Percentiles rank a stretch among this genome's conserved stretches.
These are phyloP conservation scores for Chydorus sphaericus DNA, from an alignment of 2,888 invertebrate genomes.

Conservation along the genomic window DNA sequence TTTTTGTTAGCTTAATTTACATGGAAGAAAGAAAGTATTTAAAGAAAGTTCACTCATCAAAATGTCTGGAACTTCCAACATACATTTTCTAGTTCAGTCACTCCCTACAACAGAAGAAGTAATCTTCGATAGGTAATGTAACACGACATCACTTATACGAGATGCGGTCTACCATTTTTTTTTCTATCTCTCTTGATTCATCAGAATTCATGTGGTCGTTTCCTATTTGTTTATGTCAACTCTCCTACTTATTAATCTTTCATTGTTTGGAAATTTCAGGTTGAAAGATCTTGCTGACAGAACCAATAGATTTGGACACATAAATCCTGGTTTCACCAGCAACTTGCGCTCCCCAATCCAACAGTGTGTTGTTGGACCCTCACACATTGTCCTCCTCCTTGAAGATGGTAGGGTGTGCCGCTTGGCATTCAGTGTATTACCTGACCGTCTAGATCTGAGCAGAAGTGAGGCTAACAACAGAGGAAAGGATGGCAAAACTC, in stretches of 20 bases:
- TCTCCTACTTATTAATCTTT: neutral
- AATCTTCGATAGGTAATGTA: slow-evolving; percentile 75
- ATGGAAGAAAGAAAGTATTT: too few species aligned
- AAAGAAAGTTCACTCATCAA: neutral
- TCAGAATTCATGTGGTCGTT: neutral
- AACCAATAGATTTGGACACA: slow-evolving; percentile 70
- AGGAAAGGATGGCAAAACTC: slow-evolving; percentile 6
- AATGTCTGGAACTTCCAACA: slow-evolving; percentile 3
- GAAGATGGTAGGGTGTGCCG: slow-evolving; percentile 89
- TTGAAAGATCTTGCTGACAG: slow-evolving; percentile 86
- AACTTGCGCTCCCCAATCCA: slow-evolving; percentile 61
- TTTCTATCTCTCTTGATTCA: neutral
- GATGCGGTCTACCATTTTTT: slow-evolving; percentile 16
- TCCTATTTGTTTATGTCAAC: neutral
- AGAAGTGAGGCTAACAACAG: slow-evolving; percentile 46
- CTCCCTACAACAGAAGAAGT: slow-evolving; percentile 92
- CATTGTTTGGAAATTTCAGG: slow-evolving; percentile 43
- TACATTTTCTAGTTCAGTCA: slow-evolving; percentile 95
- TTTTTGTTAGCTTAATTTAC: neutral
- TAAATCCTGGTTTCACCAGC: slow-evolving; percentile 56
- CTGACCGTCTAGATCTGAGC: slow-evolving; percentile 76
- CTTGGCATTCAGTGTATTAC: slow-evolving; percentile 77
- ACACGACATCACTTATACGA: neutral
- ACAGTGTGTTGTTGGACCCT: slow-evolving; percentile 78
- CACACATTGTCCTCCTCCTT: slow-evolving; percentile 76